These are phyloP conservation scores for Cheilinus undulatus DNA, from an alignment of 2,113 vertebrate genomes.

Conservation along the genomic window DNA sequence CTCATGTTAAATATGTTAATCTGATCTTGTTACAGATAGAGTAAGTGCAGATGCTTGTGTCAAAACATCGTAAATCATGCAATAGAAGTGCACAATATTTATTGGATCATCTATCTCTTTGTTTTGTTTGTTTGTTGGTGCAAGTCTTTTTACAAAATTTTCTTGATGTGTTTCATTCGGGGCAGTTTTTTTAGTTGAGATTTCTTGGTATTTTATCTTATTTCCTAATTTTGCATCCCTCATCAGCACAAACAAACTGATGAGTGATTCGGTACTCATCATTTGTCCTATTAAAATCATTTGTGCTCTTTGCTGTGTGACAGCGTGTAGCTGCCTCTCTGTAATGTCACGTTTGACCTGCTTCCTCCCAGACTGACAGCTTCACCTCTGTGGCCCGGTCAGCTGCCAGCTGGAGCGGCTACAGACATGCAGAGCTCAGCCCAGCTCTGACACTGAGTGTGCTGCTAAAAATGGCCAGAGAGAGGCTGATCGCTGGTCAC, in stretches of 20 bases:
- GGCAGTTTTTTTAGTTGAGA: too few relatives aligned
- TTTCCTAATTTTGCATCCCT: too few relatives aligned
- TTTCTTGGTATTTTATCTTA: too few relatives aligned
- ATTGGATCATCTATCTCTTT: too few relatives aligned
- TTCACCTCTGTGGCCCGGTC: constrained; percentile 62
- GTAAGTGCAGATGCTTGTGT: too few relatives aligned
- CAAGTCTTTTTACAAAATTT: too few relatives aligned
- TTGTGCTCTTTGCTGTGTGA: constrained; percentile 1
- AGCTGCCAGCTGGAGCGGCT: constrained; percentile 68
- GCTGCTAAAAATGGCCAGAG: constrained; percentile 71
- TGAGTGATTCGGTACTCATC: neutral
- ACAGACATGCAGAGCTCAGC: constrained; percentile 49
- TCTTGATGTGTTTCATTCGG: too few relatives aligned
- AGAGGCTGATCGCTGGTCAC: constrained; percentile 68
- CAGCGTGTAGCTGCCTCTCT: neutral
- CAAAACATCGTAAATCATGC: too few relatives aligned
- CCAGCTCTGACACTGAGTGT: constrained; percentile 55
- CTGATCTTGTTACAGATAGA: too few relatives aligned
- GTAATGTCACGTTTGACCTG: constrained; percentile 43
- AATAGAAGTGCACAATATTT: too few relatives aligned
- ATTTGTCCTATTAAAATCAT: neutral
- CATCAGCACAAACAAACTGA: neutral
- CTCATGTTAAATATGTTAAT: too few relatives aligned
- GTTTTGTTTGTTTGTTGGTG: too few relatives aligned
- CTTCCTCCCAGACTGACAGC: constrained; percentile 30